A percentile compares a stretch with the other conserved stretches of the same genome.
Conservation (phyloP, 2,797 vertebrate genomes). For the Eidolon dupreanum region DNA sequence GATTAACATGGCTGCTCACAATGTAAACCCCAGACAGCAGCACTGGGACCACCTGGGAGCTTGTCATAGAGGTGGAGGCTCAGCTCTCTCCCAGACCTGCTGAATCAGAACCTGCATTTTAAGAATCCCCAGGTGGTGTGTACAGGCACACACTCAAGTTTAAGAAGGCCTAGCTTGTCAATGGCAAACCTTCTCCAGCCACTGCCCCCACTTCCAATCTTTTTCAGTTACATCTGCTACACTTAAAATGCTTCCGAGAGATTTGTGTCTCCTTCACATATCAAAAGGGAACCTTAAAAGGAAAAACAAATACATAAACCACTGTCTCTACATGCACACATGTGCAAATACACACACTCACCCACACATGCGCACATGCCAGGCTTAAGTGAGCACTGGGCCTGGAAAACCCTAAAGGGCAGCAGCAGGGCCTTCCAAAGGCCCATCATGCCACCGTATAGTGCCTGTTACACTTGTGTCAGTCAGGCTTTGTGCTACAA, state of each 20-base stretch:
- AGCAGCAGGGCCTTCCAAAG: neutral
- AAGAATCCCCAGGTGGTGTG: neutral
- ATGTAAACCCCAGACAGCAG: neutral
- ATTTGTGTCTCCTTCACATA: neutral
- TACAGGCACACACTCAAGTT: fast-evolving
- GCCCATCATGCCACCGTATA: fast-evolving
- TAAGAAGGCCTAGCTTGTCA: neutral
- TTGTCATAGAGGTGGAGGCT: neutral
- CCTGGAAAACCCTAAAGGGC: neutral
- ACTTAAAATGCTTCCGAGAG: neutral
- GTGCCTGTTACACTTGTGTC: neutral
- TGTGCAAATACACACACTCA: too few species aligned
- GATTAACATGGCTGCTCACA: neutral
- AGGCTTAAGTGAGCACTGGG: neutral
- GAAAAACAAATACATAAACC: neutral
- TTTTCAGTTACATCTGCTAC: neutral
- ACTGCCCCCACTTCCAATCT: too few species aligned
- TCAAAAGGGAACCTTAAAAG: neutral
- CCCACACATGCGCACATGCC: fast-evolving
- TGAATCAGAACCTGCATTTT: neutral
- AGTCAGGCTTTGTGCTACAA: neutral
- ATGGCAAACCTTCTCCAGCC: neutral
- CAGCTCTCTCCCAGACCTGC: neutral
- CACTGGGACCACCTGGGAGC: neutral
- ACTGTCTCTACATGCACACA: fast-evolving